Conservation (phyloP, 2,797 vertebrate genomes). For the Clarias laeviceps region DNA sequence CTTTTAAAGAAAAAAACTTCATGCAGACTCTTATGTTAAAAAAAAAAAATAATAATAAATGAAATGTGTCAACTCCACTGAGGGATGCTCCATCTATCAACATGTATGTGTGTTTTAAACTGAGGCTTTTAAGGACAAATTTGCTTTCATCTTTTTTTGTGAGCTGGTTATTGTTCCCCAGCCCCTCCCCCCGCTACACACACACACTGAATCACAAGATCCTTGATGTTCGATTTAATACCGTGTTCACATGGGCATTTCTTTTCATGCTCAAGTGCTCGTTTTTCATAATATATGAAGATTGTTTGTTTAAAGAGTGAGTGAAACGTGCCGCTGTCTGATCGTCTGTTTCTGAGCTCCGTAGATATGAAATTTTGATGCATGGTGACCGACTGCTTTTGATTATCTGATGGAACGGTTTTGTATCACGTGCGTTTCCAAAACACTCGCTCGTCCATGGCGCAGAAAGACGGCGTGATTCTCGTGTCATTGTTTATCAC, state of each 20-base stretch:
- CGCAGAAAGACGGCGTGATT: neutral
- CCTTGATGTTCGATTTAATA: constrained; percentile 35
- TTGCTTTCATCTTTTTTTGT: neutral
- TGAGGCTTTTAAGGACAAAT: constrained; percentile 10
- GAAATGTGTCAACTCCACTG: neutral
- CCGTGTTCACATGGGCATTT: constrained; percentile 18
- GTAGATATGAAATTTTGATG: neutral
- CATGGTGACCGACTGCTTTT: neutral
- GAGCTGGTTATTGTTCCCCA: neutral
- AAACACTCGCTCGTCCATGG: neutral
- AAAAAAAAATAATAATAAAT: neutral
- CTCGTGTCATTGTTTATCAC: constrained; percentile 34
- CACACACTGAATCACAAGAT: constrained; percentile 33
- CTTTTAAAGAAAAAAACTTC: neutral
- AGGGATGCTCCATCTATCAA: neutral
- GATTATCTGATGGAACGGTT: neutral
- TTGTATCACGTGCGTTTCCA: neutral
- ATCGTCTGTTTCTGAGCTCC: neutral
- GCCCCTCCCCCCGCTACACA: too few species aligned
- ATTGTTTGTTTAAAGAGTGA: neutral
- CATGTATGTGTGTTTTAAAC: neutral
- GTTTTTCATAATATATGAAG: neutral
- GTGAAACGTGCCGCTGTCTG: neutral
- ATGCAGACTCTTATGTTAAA: neutral
- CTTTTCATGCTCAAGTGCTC: neutral